Base-by-base conservation (phyloP, 2,888 invertebrate species). In the Ophion slaviceki region DNA sequence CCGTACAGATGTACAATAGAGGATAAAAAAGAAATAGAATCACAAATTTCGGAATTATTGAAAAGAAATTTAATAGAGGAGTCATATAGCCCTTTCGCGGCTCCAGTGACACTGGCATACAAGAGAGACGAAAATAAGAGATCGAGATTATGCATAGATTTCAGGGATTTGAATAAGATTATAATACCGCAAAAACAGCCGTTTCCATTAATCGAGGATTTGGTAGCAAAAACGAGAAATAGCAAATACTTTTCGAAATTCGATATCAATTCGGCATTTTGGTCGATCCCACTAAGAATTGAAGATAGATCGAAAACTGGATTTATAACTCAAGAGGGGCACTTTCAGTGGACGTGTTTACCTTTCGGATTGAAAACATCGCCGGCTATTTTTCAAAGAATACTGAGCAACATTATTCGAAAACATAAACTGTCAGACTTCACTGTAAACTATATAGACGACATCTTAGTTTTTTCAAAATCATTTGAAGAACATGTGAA, bases 221-320 rank as follows among this genome's bases (percentile, higher is more conserved):
- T 88, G 53, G 84, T 88, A 79, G 77, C 77, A 24, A 88, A 88
- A 62, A 85, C 86, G 47, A 66, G 84, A 71, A 64, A 86, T 45
- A 71, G 77, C 17, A 68, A 81, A 75, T 87, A 70, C 76, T 87
- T 87, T 24, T 72, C 86, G 20, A 83, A 75, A 70, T 67, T 81
- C 57, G 87, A 88, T 67, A 84, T 86, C 81, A 87, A 86, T 75
- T 85, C 82, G 62, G 87, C 87, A 0, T 88, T 84, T 71, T 87
- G 86, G 85, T 66, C 86, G 71, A 86, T 87, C 28, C 84, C 85
- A 40, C 61, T 88, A 62, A 47, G 87, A 61, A 61, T 14, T 0
- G 86, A 87, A 74, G 88, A 86, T 68, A 83, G 78, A 64, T 80
- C 79, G 57, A 81, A 82, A 64, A 83, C 80, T 20, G 83, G 45